These are phyloP conservation scores for Drosophila ironensis DNA, from an alignment of 1,140 invertebrate species.

Conservation along the genomic window DNA sequence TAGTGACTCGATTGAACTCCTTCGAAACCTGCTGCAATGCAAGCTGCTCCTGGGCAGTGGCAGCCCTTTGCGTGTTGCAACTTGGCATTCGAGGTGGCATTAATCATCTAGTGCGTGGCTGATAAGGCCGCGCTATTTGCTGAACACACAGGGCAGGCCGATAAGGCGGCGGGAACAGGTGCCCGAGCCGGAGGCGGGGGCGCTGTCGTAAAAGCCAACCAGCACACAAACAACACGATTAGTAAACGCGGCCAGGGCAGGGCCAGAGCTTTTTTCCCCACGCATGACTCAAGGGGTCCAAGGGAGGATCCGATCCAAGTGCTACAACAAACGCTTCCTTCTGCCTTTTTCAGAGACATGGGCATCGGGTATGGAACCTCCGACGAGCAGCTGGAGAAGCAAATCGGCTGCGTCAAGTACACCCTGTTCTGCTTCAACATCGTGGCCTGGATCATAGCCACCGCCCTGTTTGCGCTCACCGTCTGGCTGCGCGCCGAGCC, in stretches of 20 bases:
- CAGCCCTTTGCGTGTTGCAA: slow-evolving; percentile 49
- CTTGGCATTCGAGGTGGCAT: slow-evolving; percentile 13
- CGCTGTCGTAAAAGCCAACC: too few relatives aligned
- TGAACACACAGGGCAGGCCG: slow-evolving; percentile 50
- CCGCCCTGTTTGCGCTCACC: slow-evolving; percentile 88
- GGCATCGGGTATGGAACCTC: slow-evolving; percentile 67
- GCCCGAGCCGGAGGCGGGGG: background rate
- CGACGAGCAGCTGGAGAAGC: slow-evolving; percentile 84
- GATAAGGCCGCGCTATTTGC: slow-evolving; percentile 75
- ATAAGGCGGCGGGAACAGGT: slow-evolving; percentile 47
- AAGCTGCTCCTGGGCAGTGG: too few relatives aligned
- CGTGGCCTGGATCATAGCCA: slow-evolving; percentile 88
- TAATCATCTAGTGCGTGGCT: slow-evolving; percentile 58
- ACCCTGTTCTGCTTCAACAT: slow-evolving; percentile 88
- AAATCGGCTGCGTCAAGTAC: slow-evolving; percentile 87
- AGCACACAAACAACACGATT: slow-evolving; percentile 29
- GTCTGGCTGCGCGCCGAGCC: slow-evolving; percentile 91
- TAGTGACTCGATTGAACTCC: background rate
- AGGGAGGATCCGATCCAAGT: too few relatives aligned
- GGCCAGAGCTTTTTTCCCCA: slow-evolving; percentile 13
- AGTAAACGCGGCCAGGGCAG: slow-evolving; percentile 14
- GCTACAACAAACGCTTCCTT: too few relatives aligned
- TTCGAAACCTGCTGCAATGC: too few relatives aligned
- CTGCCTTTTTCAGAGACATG: slow-evolving; percentile 35
- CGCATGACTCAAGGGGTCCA: slow-evolving; percentile 31